phyloP scores from a whole-genome alignment of 2,888 invertebrate species.

The Epiblema foenella region DNA sequence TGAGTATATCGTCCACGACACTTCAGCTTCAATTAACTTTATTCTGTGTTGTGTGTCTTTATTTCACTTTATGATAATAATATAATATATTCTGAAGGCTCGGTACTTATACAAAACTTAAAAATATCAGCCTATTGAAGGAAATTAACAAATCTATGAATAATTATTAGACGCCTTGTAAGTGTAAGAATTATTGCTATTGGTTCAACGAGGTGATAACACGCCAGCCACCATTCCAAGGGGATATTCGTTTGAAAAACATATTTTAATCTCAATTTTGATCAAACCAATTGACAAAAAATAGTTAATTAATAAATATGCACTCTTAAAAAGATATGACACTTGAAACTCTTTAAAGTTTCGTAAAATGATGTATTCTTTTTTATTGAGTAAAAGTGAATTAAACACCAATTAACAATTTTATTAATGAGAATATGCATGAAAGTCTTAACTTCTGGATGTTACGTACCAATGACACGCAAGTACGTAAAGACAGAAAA shows the following conservation, averaged over 20 bases:
- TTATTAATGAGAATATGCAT: constrained; percentile 20
- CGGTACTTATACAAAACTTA: no score
- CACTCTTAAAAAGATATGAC: no score
- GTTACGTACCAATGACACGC: neutral
- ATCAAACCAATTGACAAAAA: constrained; percentile 26
- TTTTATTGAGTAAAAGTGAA: no score
- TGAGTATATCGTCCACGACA: no score
- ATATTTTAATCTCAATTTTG: constrained; percentile 20
- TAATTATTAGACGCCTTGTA: constrained; percentile 21
- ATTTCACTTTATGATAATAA: no score
- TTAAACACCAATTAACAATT: constrained; percentile 31
- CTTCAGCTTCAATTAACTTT: no score
- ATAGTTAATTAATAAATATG: no score
- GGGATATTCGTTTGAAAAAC: constrained; percentile 9
- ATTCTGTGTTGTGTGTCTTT: no score
- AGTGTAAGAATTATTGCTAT: constrained; percentile 22
- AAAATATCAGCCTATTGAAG: neutral
- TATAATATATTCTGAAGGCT: no score
- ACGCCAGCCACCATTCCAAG: constrained; percentile 30
- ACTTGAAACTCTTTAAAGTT: no score
- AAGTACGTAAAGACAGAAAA: neutral
- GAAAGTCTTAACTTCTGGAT: neutral
- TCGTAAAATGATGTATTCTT: no score
- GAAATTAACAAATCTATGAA: constrained; percentile 7
- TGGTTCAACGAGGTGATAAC: constrained; percentile 31